Base-by-base conservation (phyloP, 2,888 invertebrate genomes). In the Trichogramma dendrolimi region DNA sequence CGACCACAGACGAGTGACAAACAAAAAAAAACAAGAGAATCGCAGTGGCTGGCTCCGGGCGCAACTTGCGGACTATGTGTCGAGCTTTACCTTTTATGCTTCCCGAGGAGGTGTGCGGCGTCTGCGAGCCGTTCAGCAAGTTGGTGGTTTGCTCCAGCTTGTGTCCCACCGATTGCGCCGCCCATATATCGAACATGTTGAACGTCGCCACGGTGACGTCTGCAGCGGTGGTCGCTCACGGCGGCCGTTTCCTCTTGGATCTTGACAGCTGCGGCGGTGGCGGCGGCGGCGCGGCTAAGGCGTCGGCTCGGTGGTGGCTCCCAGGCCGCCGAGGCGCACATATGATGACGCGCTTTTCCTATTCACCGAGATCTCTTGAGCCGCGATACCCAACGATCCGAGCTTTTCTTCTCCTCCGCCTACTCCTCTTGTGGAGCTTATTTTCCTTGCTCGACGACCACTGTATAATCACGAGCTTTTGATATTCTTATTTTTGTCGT, bases 131-230 rank as follows among this genome's bases (percentile, higher is more conserved):
- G 74, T 83, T 83, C 64, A 76, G 78, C 71, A 79, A 78, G 72
- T 73, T 75, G 71, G 80, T 80, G 72, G 78, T 76, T 72, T 79
- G 80, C 80, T 89, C 88, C 84, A 89, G 79, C 82, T 89, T 89
- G 71, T 87, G 86, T 81, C 84, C 86, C 77, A 89, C 89, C 78
- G 27, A 27, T 27, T 27, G 86, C 86, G 83, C 87, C 89, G 86
- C 89, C 89, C 89, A 90, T 88, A 90, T 89, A 81, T 90, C 89
- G 81, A 89, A 89, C 89, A 90, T 90, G 79, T 86, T 87, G 75
- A 79, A 79, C 73, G 27, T 27, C 27, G 77, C 77, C 77, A 77
- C 76, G 74, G 71, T 77, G 75, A 73, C 71, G 72, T 64, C 68
- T 68, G 69, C 27, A 53, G 65, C 60, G 63, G 63, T 58, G 58